Base-by-base conservation (phyloP, 2,888 invertebrate genomes). In the Brachyopa scutellaris region DNA sequence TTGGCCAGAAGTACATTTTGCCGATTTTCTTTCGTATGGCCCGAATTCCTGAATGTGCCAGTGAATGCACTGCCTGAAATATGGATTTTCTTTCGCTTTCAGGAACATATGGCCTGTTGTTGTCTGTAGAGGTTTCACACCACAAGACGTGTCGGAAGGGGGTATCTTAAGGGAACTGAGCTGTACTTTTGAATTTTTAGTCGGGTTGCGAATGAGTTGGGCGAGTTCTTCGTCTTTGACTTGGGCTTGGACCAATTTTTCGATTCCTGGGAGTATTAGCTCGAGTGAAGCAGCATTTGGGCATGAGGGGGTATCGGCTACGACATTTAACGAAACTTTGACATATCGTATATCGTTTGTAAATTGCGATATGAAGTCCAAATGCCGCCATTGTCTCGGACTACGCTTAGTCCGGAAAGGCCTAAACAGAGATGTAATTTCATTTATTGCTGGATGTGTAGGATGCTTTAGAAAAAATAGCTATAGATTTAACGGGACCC, bases 261-360 rank as follows among this genome's bases (percentile, higher is more conserved):
- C n/a, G n/a, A n/a, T n/a, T n/a, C n/a, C n/a, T n/a, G n/a, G n/a
- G n/a, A n/a, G n/a, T n/a, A n/a, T n/a, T n/a, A n/a, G 1, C 4
- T 33, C 33, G n/a, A 33, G 9, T 1, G n/a, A 1, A 33, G n/a
- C 15, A 4, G 31, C 29, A 9, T 51, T 1, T 51, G 31, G 31
- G 17, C 51, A 31, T 17, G 51, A 51, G 4, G 33, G 31, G 9
- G 33, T 36, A 11, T 36, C 33, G 5, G 36, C 53, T 11, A 53
- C 53, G 19, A 53, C 36, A 11, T 53, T 53, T 1, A 36, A 11
- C 45, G 72, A 79, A 31, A n/a, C n/a, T n/a, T n/a, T n/a, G n/a
- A n/a, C n/a, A n/a, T n/a, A n/a, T n/a, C n/a, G n/a, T n/a, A n/a
- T n/a, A n/a, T n/a, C n/a, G n/a, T n/a, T n/a, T n/a, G n/a, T n/a